These are phyloP conservation scores for Ceyx melanurus DNA, from an alignment of 2,113 vertebrate species.

Conservation along the genomic window DNA sequence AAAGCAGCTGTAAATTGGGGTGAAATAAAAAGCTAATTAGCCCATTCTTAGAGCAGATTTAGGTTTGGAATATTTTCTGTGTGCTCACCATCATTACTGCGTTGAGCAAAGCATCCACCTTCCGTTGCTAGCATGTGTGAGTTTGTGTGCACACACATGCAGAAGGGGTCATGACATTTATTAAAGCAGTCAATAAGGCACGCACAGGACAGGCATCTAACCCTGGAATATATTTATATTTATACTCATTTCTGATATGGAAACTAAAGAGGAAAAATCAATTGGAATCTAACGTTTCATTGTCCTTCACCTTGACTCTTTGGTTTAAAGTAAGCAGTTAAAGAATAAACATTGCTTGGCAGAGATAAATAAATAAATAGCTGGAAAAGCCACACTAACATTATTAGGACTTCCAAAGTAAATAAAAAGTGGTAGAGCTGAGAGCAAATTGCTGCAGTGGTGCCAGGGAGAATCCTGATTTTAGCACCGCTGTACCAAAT, in stretches of 20 bases:
- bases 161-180: conserved; percentile 61
- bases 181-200: conserved; percentile 70
- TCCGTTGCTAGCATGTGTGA: conserved; percentile 35
- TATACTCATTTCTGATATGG: conserved; percentile 48
- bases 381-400: conserved; percentile 43
- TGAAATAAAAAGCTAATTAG: conserved; percentile 44
- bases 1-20: neutral
- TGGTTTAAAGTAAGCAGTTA: conserved; percentile 70
- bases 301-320: conserved; percentile 69
- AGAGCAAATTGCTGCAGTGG: conserved; percentile 63
- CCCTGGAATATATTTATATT: conserved; percentile 67
- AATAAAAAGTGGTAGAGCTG: conserved; percentile 76
- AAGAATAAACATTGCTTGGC: conserved; percentile 67
- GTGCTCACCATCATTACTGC: conserved; percentile 44
- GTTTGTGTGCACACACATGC: neutral
- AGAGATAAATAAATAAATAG: conserved; percentile 58
- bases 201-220: neutral
- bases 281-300: conserved; percentile 37
- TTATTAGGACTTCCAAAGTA: conserved; percentile 79
- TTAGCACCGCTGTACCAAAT: conserved; percentile 80
- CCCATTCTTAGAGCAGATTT: neutral
- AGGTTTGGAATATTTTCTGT: conserved; percentile 1
- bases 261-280: conserved; percentile 60
- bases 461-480: conserved; percentile 75
- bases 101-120: conserved; percentile 16